These are phyloP conservation scores for Lochmaea crataegi DNA, from an alignment of 2,888 invertebrate genomes.

Conservation along the genomic window DNA sequence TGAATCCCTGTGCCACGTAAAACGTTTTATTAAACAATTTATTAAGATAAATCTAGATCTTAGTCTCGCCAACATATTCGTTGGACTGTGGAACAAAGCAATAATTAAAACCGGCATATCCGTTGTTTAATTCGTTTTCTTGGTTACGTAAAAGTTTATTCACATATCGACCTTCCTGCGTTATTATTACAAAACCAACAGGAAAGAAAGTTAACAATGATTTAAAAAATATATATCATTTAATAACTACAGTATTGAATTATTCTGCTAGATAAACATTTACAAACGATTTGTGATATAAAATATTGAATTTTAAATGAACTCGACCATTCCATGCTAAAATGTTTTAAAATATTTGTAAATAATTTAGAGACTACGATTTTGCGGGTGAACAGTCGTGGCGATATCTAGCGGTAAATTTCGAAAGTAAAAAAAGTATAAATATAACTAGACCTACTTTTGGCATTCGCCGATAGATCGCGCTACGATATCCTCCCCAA, in stretches of 20 bases:
- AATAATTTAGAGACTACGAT: too few relatives aligned
- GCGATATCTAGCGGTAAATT: too few relatives aligned
- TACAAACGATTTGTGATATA: background rate
- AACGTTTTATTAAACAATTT: too few relatives aligned
- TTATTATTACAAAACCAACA: constrained; percentile 11
- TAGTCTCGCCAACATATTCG: constrained; percentile 1
- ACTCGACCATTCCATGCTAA: too few relatives aligned
- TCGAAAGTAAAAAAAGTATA: too few relatives aligned
- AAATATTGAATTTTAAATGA: background rate
- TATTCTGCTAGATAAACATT: background rate
- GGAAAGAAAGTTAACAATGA: constrained; percentile 1
- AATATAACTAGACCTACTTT: too few relatives aligned
- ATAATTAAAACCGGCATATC: constrained; percentile 4
- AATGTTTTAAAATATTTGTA: too few relatives aligned
- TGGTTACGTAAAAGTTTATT: constrained; percentile 33
- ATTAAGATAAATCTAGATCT: background rate
- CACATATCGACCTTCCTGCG: constrained; percentile 17
- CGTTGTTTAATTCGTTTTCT: constrained; percentile 27
- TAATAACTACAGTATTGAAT: background rate
- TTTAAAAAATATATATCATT: background rate
- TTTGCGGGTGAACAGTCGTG: too few relatives aligned
- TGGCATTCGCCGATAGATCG: too few relatives aligned
- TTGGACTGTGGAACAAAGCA: constrained; percentile 3
- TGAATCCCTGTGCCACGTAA: background rate
- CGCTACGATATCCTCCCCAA: too few relatives aligned